These are phyloP conservation scores for Tricholaema leucomelas DNA, from an alignment of 2,113 vertebrate species.

Conservation along the genomic window DNA sequence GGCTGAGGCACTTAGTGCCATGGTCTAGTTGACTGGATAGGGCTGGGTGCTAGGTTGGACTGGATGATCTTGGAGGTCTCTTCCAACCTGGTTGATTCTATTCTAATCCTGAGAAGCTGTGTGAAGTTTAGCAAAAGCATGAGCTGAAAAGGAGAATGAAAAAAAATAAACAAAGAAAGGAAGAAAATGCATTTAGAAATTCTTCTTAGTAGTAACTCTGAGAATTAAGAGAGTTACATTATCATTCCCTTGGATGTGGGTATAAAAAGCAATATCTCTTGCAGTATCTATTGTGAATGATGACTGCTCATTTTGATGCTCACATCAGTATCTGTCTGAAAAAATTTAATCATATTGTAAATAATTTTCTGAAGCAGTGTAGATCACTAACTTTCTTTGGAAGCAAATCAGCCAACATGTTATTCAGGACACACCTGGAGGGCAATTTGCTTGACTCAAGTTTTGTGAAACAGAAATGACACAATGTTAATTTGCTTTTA, in stretches of 20 bases:
- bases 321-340: slow-evolving; percentile 15
- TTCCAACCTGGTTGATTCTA: too few species aligned
- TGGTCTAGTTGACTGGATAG: too few species aligned
- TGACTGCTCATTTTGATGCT: background rate
- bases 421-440: slow-evolving; percentile 50
- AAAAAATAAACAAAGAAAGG: background rate
- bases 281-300: background rate
- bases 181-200: background rate
- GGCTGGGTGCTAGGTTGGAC: too few species aligned
- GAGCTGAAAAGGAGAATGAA: background rate
- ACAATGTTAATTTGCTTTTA: slow-evolving; percentile 60
- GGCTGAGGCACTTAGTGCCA: too few species aligned
- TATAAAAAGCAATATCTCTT: too few species aligned
- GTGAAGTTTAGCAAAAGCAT: background rate
- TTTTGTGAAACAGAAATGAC: slow-evolving; percentile 57
- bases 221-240: background rate
- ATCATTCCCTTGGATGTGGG: background rate
- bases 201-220: background rate
- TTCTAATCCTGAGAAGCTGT: background rate
- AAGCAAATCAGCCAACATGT: background rate
- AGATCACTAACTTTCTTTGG: slow-evolving; percentile 27
- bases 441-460: slow-evolving; percentile 46
- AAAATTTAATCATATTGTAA: background rate
- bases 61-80: too few species aligned
- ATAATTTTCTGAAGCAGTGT: slow-evolving; percentile 5